Percentiles rank a stretch among this genome's conserved stretches.
phyloP scores from a whole-genome alignment of 2,888 invertebrate species.

The Tuta absoluta region DNA sequence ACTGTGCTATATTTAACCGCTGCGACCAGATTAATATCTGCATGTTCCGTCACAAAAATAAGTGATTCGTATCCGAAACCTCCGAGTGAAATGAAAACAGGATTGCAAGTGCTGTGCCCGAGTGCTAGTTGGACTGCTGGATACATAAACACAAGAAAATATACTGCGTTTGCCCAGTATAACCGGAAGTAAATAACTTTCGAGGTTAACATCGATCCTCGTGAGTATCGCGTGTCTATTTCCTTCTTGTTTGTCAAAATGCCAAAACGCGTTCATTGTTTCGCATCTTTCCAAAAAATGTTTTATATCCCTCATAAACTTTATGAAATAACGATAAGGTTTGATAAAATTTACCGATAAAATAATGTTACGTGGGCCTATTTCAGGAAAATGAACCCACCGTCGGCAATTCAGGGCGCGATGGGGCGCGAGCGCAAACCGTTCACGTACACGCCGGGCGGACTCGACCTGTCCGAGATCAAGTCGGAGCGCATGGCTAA shows the following conservation, averaged over 20 bases:
- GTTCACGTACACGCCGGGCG: constrained; percentile 96
- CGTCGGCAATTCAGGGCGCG: constrained; percentile 92
- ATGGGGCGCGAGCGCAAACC: constrained; percentile 97
- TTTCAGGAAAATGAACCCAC: constrained; percentile 84
- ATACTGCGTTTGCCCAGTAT: constrained; percentile 37
- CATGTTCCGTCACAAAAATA: constrained; percentile 70
- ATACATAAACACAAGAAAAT: constrained; percentile 49
- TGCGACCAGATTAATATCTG: constrained; percentile 73
- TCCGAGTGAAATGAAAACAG: constrained; percentile 66
- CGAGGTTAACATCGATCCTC: constrained; percentile 53
- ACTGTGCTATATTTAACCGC: constrained; percentile 77
- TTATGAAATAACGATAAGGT: constrained; percentile 35
- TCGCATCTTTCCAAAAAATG: constrained; percentile 48
- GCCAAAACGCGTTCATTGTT: constrained; percentile 61
- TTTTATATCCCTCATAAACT: constrained; percentile 48
- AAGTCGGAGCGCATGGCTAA: constrained; percentile 94
- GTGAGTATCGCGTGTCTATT: constrained; percentile 73
- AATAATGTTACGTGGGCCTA: constrained; percentile 51
- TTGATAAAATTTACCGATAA: constrained; percentile 41
- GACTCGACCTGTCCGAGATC: constrained; percentile 94
- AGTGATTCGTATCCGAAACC: constrained; percentile 55
- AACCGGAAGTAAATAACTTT: constrained; percentile 64
- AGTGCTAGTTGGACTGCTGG: constrained; percentile 53
- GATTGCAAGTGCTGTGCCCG: constrained; percentile 51
- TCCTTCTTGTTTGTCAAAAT: constrained; percentile 70